These are phyloP conservation scores for Tipula helvola DNA, from an alignment of 2,888 invertebrate species.

Conservation along the genomic window DNA sequence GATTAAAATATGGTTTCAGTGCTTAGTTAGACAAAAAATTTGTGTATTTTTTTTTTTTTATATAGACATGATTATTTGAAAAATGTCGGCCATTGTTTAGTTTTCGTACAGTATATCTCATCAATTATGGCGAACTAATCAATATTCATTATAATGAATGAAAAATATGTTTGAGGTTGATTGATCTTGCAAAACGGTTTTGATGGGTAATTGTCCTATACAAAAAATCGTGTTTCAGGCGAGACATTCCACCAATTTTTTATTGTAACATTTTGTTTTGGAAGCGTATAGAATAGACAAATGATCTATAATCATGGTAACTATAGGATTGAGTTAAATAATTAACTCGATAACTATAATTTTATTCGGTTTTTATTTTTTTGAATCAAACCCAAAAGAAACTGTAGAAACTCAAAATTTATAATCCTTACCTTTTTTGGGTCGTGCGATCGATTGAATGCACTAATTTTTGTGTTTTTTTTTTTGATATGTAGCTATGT, in stretches of 20 bases:
- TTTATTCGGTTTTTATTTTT: not conserved
- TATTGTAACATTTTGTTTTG: not conserved
- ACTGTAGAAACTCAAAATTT: not conserved
- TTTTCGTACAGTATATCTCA: not conserved
- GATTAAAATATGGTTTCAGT: not conserved
- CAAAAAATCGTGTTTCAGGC: not conserved
- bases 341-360: not conserved
- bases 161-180: not conserved
- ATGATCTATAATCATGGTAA: not conserved
- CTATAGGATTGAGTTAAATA: not conserved
- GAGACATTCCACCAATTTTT: not conserved
- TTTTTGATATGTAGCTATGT: not conserved
- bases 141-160: not conserved
- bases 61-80: not conserved
- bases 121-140: not conserved
- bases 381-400: not conserved
- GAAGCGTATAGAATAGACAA: not conserved
- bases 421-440: not conserved
- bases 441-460: not conserved
- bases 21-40: not conserved
- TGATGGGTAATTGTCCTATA: not conserved
- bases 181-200: not conserved
- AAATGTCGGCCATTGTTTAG: not conserved
- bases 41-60: not conserved
- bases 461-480: not conserved